Evolutionary conservation across 2,888 invertebrate genomes (phyloP), one percentile per base, ranked within the genome.

Genomic region (Quadroppia sp.): DNA sequence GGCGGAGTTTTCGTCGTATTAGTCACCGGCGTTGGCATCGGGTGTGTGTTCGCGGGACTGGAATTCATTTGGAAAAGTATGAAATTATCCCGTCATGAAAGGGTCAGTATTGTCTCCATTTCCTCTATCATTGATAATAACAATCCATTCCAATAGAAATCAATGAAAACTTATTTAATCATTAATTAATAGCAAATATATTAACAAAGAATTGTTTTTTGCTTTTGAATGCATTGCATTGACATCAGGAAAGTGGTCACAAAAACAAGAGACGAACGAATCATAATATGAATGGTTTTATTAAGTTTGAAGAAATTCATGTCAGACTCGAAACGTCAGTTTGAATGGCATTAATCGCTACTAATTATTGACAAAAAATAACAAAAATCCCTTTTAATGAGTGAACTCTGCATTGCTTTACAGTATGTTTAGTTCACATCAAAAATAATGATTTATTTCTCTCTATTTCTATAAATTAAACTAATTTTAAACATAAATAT

Each of bases 1-100:
- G 78, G 78, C 42, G 78, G 78, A 45, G 77, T 78, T n/a, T 78
- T 78, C 71, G 56, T 78, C 3, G 77, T 78, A 20, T 73, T 78
- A 17, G 36, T 76, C 4, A 70, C 53, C 28, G 78, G 78, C 77
- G 74, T 71, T 77, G 78, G 77, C 77, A 77, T 77, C 77, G 71
- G 78, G 77, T 64, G 74, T 73, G 40, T 74, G n/a, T 73, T 76
- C 25, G 76, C 72, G 13, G 36, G 71, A 30, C 50, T 75, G 32
- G 77, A 77, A 32, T 77, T 77, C 50, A 45, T 72, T 9, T 77
- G 77, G 77, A 77, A 77, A 48, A 59, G 71, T 7, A 64, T 73
- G 69, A 77, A 77, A 59, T 30, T 75, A 30, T 48, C 76, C 17
- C 56, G 74, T 36, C 71, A 75, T 75, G 75, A 77, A 70, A 56